Base-by-base conservation (phyloP, 2,888 invertebrate genomes). In the Oeneis ivallda region DNA sequence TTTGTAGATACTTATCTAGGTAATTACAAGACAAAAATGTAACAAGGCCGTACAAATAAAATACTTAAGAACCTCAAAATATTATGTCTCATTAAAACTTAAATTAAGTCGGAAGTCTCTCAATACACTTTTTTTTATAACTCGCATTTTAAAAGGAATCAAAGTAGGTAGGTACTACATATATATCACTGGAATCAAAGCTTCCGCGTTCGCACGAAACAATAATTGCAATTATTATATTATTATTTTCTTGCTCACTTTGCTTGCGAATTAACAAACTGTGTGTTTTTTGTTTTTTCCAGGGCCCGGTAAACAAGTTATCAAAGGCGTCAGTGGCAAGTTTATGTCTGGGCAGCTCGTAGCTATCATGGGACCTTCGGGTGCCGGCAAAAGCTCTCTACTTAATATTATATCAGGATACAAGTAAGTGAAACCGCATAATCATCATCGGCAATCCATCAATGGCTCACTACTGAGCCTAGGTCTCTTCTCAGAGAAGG, bases 401-500 rank as follows among this genome's bases (percentile, higher is more conserved):
- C 93, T 96, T 74, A 96, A 96, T 82, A 94, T 95, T 11, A 92
- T 96, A 70, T 96, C 96, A 59, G 96, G 96, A 77, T 96, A 94
- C 86, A 94, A 93, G 96, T 95, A 83, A 82, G 76, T 54, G 9
- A 17, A 54, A 37, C 52, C 26, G n/a, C n/a, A n/a, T 26, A 0
- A 26, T 26, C 37, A 37, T 9, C 9, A 37, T 9, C 37, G 7
- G 8, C 37, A 37, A 7, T 7, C 1, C 37, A 37, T 37, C 4
- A 37, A 37, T 8, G 37, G 7, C 37, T 9, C 2, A 37, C 37
- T 37, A 9, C 37, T 37, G 4, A 9, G 37, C 3, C 1, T 8
- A 9, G 32, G 32, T 37, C 37, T 4, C 37, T 8, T 37, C 37
- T 37, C 1, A 37, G 4, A 37, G 6, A 37, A 37, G 37, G 8